Percentiles rank a stretch among this genome's conserved stretches.
Conservation (phyloP, 2,797 vertebrate genomes). For the Pterois miles region DNA sequence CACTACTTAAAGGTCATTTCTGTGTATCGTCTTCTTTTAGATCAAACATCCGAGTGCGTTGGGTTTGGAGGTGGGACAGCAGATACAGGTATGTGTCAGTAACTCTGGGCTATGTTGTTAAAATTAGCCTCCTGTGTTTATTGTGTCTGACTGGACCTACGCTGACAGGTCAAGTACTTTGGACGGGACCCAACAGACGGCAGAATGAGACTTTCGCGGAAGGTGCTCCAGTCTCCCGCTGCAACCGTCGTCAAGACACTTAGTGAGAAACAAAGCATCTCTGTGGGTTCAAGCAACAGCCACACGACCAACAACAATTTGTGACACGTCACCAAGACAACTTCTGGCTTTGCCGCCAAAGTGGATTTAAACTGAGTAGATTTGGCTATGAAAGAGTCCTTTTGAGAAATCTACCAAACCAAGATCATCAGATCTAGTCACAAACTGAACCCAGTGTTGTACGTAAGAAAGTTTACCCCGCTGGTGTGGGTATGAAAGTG, state of each 20-base stretch:
- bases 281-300: slow-evolving; percentile 76
- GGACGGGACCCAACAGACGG: slow-evolving; percentile 97
- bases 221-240: slow-evolving; percentile 92
- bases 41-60: slow-evolving; percentile 94
- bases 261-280: slow-evolving; percentile 90
- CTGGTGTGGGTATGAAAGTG: not conserved
- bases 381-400: not conserved
- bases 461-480: not conserved
- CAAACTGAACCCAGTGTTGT: not conserved
- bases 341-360: not conserved
- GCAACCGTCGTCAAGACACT: slow-evolving; percentile 86
- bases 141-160: slow-evolving; percentile 20
- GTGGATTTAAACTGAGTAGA: slow-evolving; percentile 1
- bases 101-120: not conserved
- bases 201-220: slow-evolving; percentile 96
- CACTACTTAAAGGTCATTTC: not conserved
- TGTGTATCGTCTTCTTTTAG: slow-evolving; percentile 73
- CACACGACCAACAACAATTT: slow-evolving; percentile 32
- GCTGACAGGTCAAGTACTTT: slow-evolving; percentile 94
- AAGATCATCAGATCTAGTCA: slow-evolving; percentile 9
- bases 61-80: slow-evolving; percentile 95
- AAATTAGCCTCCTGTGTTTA: not conserved
- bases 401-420: not conserved
- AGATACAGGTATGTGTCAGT: slow-evolving; percentile 90
- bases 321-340: slow-evolving; percentile 38